Evolutionary conservation across 2,113 vertebrate species (phyloP).

Genomic region (Myocastor coypus): DNA sequence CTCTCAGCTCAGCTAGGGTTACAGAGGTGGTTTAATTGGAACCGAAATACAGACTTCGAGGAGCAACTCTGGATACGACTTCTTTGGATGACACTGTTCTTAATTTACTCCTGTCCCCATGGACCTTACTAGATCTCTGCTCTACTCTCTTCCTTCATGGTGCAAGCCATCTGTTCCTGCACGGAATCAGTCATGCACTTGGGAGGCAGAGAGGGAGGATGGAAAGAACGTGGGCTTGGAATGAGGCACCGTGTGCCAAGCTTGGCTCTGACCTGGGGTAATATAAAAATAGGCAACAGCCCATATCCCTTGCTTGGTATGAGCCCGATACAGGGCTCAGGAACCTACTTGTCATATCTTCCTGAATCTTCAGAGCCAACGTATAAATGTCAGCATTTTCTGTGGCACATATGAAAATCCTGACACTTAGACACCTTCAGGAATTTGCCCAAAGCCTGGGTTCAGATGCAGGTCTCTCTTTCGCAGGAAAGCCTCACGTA

Average conservation of each 20-base stretch:
- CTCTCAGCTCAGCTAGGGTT: not conserved
- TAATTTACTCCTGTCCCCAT: not conserved
- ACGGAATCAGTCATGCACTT: not conserved
- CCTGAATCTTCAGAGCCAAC: not conserved
- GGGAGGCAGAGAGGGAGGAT: not conserved
- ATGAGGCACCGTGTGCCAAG: slow-evolving; percentile 46
- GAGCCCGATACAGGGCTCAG: not conserved
- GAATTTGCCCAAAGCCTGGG: not conserved
- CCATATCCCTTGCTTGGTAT: not conserved
- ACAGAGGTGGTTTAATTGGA: not conserved
- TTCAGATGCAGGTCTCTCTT: not conserved
- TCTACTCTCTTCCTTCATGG: not conserved
- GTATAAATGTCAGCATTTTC: not conserved
- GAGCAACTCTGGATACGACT: not conserved
- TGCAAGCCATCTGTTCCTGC: not conserved
- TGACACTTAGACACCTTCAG: not conserved
- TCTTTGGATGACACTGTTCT: slow-evolving; percentile 11
- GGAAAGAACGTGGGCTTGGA: slow-evolving; percentile 6
- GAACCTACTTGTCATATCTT: not conserved
- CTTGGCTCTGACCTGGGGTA: not conserved
- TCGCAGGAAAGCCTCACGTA: not conserved
- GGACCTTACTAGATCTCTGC: not conserved
- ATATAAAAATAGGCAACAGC: slow-evolving; percentile 39
- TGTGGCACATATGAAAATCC: not conserved
- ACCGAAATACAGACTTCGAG: not conserved